These are phyloP conservation scores for Tetrax tetrax DNA, from an alignment of 2,113 vertebrate species.

Conservation along the genomic window DNA sequence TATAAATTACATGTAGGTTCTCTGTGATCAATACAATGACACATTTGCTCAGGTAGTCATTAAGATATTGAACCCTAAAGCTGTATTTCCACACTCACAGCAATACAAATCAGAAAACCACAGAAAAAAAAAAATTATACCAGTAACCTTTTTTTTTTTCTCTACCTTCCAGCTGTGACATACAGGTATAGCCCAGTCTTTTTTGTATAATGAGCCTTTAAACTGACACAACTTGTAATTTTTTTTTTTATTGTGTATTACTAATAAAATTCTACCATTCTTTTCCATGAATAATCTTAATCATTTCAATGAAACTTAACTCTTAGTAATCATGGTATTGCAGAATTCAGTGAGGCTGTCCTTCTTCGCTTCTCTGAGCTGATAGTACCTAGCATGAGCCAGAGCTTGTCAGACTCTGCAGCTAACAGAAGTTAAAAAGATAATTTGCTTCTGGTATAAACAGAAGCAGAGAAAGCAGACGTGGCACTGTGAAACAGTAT, in stretches of 20 bases:
- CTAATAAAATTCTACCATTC: neutral
- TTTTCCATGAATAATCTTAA: neutral
- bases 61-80: neutral
- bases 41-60: neutral
- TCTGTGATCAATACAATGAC: neutral
- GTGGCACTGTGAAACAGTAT: neutral
- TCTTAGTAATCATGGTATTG: neutral
- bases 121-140: neutral
- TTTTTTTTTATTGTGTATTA: neutral
- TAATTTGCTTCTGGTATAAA: neutral
- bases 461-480: neutral
- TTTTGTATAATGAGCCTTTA: neutral
- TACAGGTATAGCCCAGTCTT: neutral
- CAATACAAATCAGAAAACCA: constrained; percentile 6
- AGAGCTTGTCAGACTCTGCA: neutral
- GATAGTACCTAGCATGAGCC: neutral
- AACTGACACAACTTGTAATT: neutral
- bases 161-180: neutral
- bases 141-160: neutral
- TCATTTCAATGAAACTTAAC: neutral
- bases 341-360: neutral
- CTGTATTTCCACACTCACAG: neutral
- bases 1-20: neutral
- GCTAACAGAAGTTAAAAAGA: neutral
- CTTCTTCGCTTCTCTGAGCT: neutral